A percentile compares a stretch with the other conserved stretches of the same genome.
Conservation (phyloP, 2,113 vertebrate species). For the Edolisoma coerulescens region DNA sequence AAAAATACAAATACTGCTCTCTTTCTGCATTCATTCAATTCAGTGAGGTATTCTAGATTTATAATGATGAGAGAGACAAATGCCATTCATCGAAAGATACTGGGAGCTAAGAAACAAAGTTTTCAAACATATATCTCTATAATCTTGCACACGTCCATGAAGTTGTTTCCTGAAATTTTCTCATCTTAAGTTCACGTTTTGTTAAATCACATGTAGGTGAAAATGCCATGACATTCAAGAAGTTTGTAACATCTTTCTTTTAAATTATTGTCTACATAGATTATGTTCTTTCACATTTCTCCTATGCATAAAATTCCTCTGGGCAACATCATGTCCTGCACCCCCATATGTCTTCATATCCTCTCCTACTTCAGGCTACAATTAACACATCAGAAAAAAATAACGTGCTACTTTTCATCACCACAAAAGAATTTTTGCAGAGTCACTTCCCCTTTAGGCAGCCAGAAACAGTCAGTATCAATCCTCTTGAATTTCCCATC, state of each 20-base stretch:
- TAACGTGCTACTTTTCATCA: neutral
- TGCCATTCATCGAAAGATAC: neutral
- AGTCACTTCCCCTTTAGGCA: neutral
- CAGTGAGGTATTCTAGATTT: neutral
- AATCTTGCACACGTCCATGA: neutral
- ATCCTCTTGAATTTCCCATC: neutral
- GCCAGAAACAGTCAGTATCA: neutral
- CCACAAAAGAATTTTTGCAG: neutral
- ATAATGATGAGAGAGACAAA: neutral
- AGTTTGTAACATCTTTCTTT: neutral
- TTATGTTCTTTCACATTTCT: neutral
- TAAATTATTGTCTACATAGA: neutral
- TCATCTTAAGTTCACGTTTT: neutral
- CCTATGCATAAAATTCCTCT: neutral
- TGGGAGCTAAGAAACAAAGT: neutral
- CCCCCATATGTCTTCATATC: neutral
- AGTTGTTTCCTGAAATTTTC: neutral
- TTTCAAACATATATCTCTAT: neutral
- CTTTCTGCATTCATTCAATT: neutral
- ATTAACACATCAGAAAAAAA: neutral
- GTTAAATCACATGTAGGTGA: neutral
- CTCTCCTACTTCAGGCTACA: neutral
- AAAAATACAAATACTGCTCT: neutral
- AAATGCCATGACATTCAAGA: neutral
- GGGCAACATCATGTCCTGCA: neutral